Base-by-base conservation (phyloP, 2,888 invertebrate genomes). In the Hypolimnas misippus region DNA sequence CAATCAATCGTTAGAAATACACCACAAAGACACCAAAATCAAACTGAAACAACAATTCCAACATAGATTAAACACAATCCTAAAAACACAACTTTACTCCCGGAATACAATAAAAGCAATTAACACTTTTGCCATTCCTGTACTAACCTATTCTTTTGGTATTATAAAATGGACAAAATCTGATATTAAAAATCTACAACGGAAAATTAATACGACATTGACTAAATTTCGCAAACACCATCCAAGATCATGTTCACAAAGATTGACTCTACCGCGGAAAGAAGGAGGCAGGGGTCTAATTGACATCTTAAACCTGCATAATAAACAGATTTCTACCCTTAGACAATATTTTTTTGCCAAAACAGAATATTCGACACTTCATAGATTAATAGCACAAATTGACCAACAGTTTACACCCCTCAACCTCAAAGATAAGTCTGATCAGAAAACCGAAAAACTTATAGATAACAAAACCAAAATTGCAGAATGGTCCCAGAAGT, bases 401-500 rank as follows among this genome's bases (percentile, higher is more conserved):
- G 17, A 46, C 10, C 17, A 17, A 5, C 1, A 46, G 8, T 8
- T 19, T 19, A 46, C 46, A 12, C 46, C 46, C 2, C 10, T 19
- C 2, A 44, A 44, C 16, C 17, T 44, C 2, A 7, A 17, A 31
- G 31, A 31, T 10, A 8, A 19, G 10, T 19, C 46, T 19, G 19
- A 8, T 3, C 46, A 46, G 8, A 14, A 14, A 10, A 46, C 17
- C 12, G 19, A 46, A 19, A 17, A 1, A 14, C 2, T 19, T 4
- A 19, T 2, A 44, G 7, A 46, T 3, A 12, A 31, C 8, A 21
- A 51, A 14, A 40, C 33, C 2, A 58, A 58, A 51, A 17, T 51
- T 0, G 16, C 67, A 16, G 12, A 42, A 44, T 55, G 55, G 33
- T 3, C 63, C 17, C 49, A 38, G 65, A 67, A 52, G 7, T 60